phyloP scores from a whole-genome alignment of 2,888 invertebrate genomes.

The Pardosa pseudoannulata region DNA sequence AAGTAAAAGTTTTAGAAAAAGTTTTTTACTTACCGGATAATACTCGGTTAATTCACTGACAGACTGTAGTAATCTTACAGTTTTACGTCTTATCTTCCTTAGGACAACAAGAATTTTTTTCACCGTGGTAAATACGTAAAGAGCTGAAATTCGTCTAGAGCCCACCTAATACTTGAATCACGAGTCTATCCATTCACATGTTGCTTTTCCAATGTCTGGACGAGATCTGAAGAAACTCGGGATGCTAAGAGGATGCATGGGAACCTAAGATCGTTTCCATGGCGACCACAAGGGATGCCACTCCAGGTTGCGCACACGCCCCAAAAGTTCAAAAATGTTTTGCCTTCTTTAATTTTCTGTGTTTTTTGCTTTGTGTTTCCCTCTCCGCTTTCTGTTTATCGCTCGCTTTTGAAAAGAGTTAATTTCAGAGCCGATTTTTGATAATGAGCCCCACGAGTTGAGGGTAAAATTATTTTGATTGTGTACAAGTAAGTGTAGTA shows the following conservation, averaged over 20 bases:
- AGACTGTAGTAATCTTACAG: too few species aligned
- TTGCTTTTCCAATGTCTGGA: background rate
- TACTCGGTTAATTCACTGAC: too few species aligned
- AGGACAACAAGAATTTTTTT: background rate
- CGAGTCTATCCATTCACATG: background rate
- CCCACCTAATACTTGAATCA: background rate
- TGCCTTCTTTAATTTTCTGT: too few species aligned
- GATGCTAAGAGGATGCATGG: background rate
- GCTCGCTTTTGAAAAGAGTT: slow-evolving; percentile 20
- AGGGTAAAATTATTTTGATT: background rate
- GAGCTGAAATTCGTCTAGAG: background rate
- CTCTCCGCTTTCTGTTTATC: background rate
- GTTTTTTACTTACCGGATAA: background rate
- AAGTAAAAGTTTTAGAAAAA: too few species aligned
- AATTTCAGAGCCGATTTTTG: slow-evolving; percentile 32
- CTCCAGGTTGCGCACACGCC: slow-evolving; percentile 1
- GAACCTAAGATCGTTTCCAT: slow-evolving; percentile 33
- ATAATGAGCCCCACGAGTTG: slow-evolving; percentile 43
- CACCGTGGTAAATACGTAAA: background rate
- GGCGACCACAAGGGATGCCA: slow-evolving; percentile 18
- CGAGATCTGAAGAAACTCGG: background rate
- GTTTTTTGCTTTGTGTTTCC: too few species aligned
- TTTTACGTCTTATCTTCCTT: background rate
- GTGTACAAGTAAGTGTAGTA: background rate
- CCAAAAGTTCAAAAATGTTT: background rate